Percentiles rank a stretch among this genome's conserved stretches.
Conservation (phyloP, 2,888 invertebrate species). For the Drosophila meridiana region DNA sequence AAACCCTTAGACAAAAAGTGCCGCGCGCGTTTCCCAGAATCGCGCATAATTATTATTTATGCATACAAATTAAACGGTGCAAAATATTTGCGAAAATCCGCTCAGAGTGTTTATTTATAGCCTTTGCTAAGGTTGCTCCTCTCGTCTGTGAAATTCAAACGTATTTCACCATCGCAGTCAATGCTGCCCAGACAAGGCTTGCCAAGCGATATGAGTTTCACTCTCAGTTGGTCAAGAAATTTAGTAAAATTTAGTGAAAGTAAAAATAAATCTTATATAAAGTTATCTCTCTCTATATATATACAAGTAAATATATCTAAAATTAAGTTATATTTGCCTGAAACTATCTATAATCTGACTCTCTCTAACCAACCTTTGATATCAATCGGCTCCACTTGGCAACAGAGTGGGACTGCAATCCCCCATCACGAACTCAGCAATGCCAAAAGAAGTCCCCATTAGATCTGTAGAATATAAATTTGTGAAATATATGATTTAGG, state of each 20-base stretch:
- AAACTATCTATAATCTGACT: background rate
- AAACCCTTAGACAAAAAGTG: constrained; percentile 51
- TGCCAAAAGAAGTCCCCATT: background rate
- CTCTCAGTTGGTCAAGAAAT: background rate
- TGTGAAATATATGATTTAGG: background rate
- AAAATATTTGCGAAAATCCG: constrained; percentile 62
- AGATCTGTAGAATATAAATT: background rate
- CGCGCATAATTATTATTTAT: constrained; percentile 72
- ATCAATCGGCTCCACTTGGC: background rate
- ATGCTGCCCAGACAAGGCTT: constrained; percentile 6
- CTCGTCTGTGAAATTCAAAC: constrained; percentile 17
- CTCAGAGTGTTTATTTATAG: constrained; percentile 65
- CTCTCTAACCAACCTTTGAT: background rate
- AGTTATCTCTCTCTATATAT: background rate
- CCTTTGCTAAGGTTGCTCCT: constrained; percentile 25
- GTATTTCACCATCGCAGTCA: constrained; percentile 62
- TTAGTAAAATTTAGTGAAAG: background rate
- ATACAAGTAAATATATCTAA: background rate
- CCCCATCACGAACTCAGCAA: background rate
- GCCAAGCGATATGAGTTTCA: background rate
- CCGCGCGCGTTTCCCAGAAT: constrained; percentile 57
- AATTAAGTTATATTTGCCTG: background rate
- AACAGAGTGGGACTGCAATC: background rate
- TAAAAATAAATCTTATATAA: background rate
- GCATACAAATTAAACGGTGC: constrained; percentile 74